Base-by-base conservation (phyloP, 1,140 invertebrate species). In the Drosophila takahashii region DNA sequence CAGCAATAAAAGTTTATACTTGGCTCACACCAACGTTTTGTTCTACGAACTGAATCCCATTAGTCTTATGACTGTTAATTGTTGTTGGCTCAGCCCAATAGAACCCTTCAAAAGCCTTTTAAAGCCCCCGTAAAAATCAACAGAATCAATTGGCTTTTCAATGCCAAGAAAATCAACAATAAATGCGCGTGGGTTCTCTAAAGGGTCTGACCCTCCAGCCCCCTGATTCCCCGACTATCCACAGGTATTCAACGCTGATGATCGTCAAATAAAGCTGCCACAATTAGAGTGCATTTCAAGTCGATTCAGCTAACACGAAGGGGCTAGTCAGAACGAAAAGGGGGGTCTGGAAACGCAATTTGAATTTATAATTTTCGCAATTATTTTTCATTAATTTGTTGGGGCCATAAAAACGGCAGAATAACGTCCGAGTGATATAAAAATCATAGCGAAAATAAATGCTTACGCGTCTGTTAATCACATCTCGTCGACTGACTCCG, bases 291-390 rank as follows among this genome's bases (percentile, higher is more conserved):
- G 67, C 51, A 71, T 70, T 70, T 71, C 51, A 70, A 70, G 71
- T 72, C 4, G 72, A 51, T 52, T 75, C 45, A 61, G 45, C 34
- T 52, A 36, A 54, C 56, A 65, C 75, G 76, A 67, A 85, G 37
- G 59, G 59, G 57, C 6, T 56, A 4, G 11, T 15, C n/a, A 27
- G 42, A 8, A 5, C 8, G 34, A 0, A 5, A n/a, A 7, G 39
- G 16, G 51, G 10, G 1, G 15, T 4, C 1, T 9, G 9, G 16
- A 54, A 86, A 87, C 81, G 70, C 65, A 87, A 86, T 87, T 87
- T 87, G 83, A 87, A 87, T 87, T 87, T 87, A 83, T 87, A 87
- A 87, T 87, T 87, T 89, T 87, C 78, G 79, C 84, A 87, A 87
- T 87, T 87, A 87, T 87, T 70, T 87, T 79, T 79, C 84, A 85